These are phyloP conservation scores for Tachina fera DNA, from an alignment of 2,888 invertebrate genomes.

Conservation along the genomic window DNA sequence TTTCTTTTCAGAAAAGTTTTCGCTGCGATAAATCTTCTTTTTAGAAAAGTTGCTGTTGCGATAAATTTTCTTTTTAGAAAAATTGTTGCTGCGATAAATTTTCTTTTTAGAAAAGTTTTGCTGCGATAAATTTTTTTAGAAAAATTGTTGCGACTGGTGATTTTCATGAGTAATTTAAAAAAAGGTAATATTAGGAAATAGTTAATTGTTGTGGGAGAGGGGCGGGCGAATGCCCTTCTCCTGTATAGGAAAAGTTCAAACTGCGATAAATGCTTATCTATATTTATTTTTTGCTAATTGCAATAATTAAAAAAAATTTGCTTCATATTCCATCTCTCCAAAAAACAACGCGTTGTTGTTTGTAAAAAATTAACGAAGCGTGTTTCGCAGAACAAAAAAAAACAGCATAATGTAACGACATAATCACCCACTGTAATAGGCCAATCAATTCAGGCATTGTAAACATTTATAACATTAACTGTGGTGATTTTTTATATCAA, in stretches of 20 bases:
- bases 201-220: no score
- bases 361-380: slow-evolving; percentile 79
- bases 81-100: neutral
- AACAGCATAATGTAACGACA: slow-evolving; percentile 68
- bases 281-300: neutral
- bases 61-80: neutral
- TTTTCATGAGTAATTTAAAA: neutral
- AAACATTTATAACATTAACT: slow-evolving; percentile 78
- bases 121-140: neutral
- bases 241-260: neutral
- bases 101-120: no score
- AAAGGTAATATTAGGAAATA: neutral
- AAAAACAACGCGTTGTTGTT: slow-evolving; percentile 76
- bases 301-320: neutral
- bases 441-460: slow-evolving; percentile 83
- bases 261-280: neutral
- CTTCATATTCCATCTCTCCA: neutral
- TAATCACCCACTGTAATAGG: slow-evolving; percentile 83
- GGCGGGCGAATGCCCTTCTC: neutral
- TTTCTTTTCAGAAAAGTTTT: no score
- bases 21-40: neutral
- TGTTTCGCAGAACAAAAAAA: slow-evolving; percentile 67
- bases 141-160: no score
- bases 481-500: slow-evolving; percentile 73
- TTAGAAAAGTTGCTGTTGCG: no score